Evolutionary conservation across 2,888 invertebrate genomes (phyloP).

Genomic region (Emmelina monodactyla): DNA sequence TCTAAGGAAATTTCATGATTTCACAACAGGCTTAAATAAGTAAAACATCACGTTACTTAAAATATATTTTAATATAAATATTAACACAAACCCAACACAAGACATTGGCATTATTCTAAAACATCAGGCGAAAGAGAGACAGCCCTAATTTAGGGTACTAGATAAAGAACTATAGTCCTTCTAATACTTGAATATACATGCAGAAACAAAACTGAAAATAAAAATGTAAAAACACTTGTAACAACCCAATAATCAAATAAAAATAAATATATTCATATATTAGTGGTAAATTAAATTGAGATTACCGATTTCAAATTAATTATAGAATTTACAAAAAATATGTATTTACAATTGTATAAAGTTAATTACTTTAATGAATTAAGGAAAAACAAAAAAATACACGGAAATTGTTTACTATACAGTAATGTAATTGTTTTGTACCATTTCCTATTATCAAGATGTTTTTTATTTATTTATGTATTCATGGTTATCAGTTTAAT

Average conservation of each 20-base stretch:
- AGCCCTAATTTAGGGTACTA: slow-evolving; percentile 67
- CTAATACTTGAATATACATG: slow-evolving; percentile 36
- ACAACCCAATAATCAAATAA: slow-evolving; percentile 14
- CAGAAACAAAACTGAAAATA: slow-evolving; percentile 6
- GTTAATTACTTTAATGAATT: too few species aligned
- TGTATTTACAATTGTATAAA: too few species aligned
- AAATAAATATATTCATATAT: background rate
- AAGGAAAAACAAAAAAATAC: too few species aligned
- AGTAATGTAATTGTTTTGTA: too few species aligned
- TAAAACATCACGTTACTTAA: slow-evolving; percentile 29
- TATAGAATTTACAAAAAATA: too few species aligned
- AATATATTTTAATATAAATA: slow-evolving; percentile 60
- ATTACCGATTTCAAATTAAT: too few species aligned
- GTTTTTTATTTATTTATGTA: too few species aligned
- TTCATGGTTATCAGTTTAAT: too few species aligned
- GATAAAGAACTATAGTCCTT: slow-evolving; percentile 61
- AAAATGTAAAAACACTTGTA: slow-evolving; percentile 17
- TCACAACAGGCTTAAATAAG: slow-evolving; percentile 10
- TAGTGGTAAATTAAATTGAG: too few species aligned
- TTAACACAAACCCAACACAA: slow-evolving; percentile 63
- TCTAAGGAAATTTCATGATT: too few species aligned
- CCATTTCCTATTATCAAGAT: too few species aligned
- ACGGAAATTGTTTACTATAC: too few species aligned
- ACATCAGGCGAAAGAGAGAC: slow-evolving; percentile 51
- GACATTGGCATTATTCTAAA: slow-evolving; percentile 51